phyloP scores from a whole-genome alignment of 2,113 vertebrate genomes.

The Nipponia nippon region DNA sequence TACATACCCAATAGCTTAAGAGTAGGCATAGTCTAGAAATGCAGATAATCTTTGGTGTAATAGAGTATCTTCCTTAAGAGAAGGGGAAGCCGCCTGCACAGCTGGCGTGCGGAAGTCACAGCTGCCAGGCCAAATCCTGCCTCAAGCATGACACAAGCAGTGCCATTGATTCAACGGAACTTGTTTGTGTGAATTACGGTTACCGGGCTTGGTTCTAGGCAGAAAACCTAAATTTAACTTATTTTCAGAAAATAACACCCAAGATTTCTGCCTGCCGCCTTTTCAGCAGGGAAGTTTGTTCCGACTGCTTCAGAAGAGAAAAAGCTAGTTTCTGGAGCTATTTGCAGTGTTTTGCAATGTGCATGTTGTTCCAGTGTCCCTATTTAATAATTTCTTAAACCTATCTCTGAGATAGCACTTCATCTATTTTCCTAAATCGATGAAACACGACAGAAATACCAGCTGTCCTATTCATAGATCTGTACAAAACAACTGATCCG shows the following conservation, averaged over 20 bases:
- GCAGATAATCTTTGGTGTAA: slow-evolving; percentile 3
- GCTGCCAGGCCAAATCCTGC: slow-evolving; percentile 44
- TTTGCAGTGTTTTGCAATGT: slow-evolving; percentile 1
- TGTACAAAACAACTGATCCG: not conserved
- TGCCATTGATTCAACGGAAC: not conserved
- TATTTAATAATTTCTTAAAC: slow-evolving; percentile 40
- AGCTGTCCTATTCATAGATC: not conserved
- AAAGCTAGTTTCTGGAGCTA: not conserved
- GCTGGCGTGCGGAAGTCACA: slow-evolving; percentile 30
- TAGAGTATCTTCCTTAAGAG: slow-evolving; percentile 33
- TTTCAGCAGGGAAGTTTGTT: slow-evolving; percentile 22
- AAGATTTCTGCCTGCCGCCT: slow-evolving; percentile 15
- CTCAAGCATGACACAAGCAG: not conserved
- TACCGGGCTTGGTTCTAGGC: not conserved
- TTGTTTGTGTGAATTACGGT: not conserved
- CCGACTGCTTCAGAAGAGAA: slow-evolving; percentile 25
- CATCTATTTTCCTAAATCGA: not conserved
- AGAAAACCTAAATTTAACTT: slow-evolving; percentile 44
- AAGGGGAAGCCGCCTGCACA: slow-evolving; percentile 35
- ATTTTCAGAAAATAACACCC: slow-evolving; percentile 55
- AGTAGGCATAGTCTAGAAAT: slow-evolving; percentile 9
- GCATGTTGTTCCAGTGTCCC: not conserved
- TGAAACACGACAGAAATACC: not conserved
- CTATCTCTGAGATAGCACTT: slow-evolving; percentile 1
- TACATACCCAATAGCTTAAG: not conserved